Evolutionary conservation across 2,797 vertebrate genomes (phyloP).

Genomic region (Spheniscus humboldti): DNA sequence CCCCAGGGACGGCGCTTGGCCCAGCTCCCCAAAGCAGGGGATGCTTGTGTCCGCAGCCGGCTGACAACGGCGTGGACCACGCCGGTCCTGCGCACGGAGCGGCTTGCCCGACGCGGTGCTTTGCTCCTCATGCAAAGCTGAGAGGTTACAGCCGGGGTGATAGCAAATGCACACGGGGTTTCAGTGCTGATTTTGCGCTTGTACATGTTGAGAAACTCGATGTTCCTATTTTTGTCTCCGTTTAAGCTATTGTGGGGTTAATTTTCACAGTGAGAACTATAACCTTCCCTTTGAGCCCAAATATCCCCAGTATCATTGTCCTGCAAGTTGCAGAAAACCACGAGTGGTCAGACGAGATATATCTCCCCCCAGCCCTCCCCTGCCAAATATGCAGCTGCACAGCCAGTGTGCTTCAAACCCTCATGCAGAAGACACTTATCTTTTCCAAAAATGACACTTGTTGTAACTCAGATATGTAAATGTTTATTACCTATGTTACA

Average conservation of each 20-base stretch:
- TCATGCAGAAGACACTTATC: neutral
- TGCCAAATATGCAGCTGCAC: neutral
- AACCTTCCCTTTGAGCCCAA: neutral
- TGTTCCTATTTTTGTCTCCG: rapidly evolving
- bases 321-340: neutral
- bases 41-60: neutral
- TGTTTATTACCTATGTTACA: neutral
- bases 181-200: neutral
- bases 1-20: neutral
- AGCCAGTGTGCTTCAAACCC: neutral
- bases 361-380: neutral
- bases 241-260: neutral
- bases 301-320: neutral
- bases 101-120: rapidly evolving
- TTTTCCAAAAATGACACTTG: neutral
- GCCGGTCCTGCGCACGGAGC: neutral
- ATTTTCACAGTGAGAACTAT: neutral
- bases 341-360: neutral
- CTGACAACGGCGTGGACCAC: rapidly evolving
- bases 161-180: rapidly evolving
- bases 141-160: neutral
- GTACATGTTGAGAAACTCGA: neutral
- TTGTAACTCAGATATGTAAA: neutral
- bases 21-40: neutral
- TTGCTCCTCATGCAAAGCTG: neutral